Percentiles rank a stretch among this genome's conserved stretches.
Evolutionary conservation across 2,888 invertebrate species (phyloP).

Genomic region (Melipona beecheii): DNA sequence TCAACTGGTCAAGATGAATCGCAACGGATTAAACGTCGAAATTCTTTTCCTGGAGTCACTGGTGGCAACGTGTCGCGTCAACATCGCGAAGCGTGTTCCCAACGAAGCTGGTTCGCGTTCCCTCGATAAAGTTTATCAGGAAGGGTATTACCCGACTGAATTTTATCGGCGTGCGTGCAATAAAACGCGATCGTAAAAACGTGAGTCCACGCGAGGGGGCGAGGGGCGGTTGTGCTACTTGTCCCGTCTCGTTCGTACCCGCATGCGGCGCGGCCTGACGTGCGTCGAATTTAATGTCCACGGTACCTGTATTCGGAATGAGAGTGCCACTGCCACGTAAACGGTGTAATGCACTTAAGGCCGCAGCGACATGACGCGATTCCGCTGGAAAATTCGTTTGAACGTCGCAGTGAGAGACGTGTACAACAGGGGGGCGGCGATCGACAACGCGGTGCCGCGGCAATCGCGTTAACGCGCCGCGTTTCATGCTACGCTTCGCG

Average conservation of each 20-base stretch:
- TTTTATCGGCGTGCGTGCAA: constrained; percentile 49
- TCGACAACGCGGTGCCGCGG: constrained; percentile 41
- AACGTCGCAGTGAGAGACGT: constrained; percentile 6
- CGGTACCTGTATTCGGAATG: constrained; percentile 51
- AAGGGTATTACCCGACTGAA: constrained; percentile 18
- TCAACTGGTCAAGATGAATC: no score
- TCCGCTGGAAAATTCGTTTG: constrained; percentile 51
- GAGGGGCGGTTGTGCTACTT: constrained; percentile 48
- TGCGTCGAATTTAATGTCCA: constrained; percentile 70
- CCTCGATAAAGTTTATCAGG: constrained; percentile 49
- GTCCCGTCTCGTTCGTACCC: constrained; percentile 43
- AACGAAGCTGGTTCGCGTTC: constrained; percentile 6
- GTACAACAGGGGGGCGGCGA: not conserved
- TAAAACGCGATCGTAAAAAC: constrained; percentile 50
- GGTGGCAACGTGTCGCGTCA: not conserved
- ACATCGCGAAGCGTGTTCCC: not conserved
- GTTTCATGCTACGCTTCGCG: constrained; percentile 18
- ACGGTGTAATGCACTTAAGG: constrained; percentile 64
- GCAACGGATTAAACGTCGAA: no score
- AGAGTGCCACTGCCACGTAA: constrained; percentile 51
- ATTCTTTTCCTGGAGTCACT: no score
- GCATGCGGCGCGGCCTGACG: constrained; percentile 68
- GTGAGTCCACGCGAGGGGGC: constrained; percentile 7
- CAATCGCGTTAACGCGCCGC: constrained; percentile 56
- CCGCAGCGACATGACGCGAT: constrained; percentile 56